Evolutionary conservation across 2,888 invertebrate species (phyloP), one percentile per base, ranked within the genome.

Genomic region (Drosophila picticornis): DNA sequence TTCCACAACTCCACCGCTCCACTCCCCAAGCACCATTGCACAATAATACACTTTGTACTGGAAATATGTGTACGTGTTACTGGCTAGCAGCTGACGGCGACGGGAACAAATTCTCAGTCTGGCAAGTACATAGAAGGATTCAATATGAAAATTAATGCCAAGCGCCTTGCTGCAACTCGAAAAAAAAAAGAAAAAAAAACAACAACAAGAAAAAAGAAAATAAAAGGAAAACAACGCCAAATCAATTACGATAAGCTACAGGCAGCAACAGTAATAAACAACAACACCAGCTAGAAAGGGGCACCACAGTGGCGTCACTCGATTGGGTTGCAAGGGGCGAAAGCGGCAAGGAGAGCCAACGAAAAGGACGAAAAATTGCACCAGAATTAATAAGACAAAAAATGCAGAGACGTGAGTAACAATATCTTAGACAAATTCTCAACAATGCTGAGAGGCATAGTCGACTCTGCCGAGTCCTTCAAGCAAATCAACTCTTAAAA

Each of bases 221-320:
- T 43, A 40, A 38, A 61, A 58, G 48, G 62, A 77, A 67, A 83
- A 81, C 71, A 79, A 77, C 72, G 76, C 40, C 76, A 84, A 84
- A 88, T 84, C 84, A 84, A 83, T 84, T 84, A 88, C 81, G 88
- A 88, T 88, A 84, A 83, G 85, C 85, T 84, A 77, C 77, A 75
- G 88, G 72, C 84, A 76, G 82, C 80, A 60, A 73, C 66, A 66
- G 69, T 59, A 59, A 83, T 83, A 83, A 83, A 73, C 68, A 83
- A 70, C 43, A 58, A 56, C 60, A 63, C 46, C 34, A 31, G 22
- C 43, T 5, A 6, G 36, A 7, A 60, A 55, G 38, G 32, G 62
- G 58, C 62, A 75, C 58, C 75, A 75, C 62, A 75, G 58, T 68
- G 83, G 63, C 66, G 77, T 69, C 69, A 65, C 56, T 69, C 53